Evolutionary conservation across 2,888 invertebrate genomes (phyloP), one percentile per base, ranked within the genome.

Genomic region (Eulithis prunata): DNA sequence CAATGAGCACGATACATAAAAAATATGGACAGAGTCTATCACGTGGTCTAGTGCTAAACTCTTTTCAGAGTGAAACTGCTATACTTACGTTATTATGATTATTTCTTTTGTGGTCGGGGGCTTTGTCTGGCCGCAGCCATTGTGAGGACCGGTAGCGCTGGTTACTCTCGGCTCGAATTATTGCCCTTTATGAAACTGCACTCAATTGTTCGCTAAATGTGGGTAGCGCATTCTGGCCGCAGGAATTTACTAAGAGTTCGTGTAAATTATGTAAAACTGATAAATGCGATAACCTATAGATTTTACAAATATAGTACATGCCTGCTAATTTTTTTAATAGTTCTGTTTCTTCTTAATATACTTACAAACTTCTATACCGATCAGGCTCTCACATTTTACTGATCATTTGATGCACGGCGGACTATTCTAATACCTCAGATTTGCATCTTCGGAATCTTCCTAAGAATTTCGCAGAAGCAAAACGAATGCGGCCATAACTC

Each of bases 131-230:
- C 68, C 66, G 76, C 75, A 74, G 71, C 79, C 74, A 82, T 82
- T 85, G 84, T 85, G 77, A 68, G 72, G 85, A 88, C 88, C 86
- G 87, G 88, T 89, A 89, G 88, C 88, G 82, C 88, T 85, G 84
- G 88, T 87, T 84, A 72, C 75, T 72, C 21, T 75, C 77, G 79
- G 75, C 86, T 85, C 82, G 73, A 83, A 86, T 86, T 87, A 85
- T 83, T 84, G 80, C 85, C 84, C 85, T 86, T 83, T 84, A 79
- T 80, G 76, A 81, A 76, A 75, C 56, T 69, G 73, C 79, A 70
- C 65, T 63, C 73, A 72, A 71, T 74, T 71, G 72, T 76, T 72
- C 70, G 66, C 68, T 71, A 72, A 75, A 75, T 76, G 72, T 71
- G 66, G 66, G 68, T 62, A 68, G 69, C 47, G 32, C 43, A 61